Percentiles rank a stretch among this genome's conserved stretches.
phyloP scores from a whole-genome alignment of 2,888 invertebrate species.

The Heteropelma amictum region DNA sequence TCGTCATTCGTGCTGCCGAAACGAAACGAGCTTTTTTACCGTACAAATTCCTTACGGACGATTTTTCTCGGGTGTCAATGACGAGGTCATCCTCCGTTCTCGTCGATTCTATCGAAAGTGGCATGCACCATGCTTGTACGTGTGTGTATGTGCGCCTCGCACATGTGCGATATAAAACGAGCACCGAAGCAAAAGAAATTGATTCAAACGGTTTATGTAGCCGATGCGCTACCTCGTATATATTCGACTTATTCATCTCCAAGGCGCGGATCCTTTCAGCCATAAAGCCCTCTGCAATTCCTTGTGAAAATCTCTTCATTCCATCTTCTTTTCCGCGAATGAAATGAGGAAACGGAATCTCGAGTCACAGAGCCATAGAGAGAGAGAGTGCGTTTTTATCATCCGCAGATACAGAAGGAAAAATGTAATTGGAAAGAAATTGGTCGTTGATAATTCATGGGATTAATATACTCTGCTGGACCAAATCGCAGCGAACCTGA shows the following conservation, averaged over 20 bases:
- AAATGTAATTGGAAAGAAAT: slow-evolving; percentile 33
- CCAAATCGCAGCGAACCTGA: not conserved
- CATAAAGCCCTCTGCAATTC: slow-evolving; percentile 12
- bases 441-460: slow-evolving; percentile 36
- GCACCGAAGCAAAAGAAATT: slow-evolving; percentile 3
- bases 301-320: not conserved
- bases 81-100: too few relatives aligned
- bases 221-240: slow-evolving; percentile 10
- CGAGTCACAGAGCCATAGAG: too few relatives aligned
- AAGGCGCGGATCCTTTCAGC: slow-evolving; percentile 34
- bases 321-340: slow-evolving; percentile 7
- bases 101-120: too few relatives aligned
- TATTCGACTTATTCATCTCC: slow-evolving; percentile 32
- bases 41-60: too few relatives aligned
- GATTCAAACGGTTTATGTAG: not conserved
- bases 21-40: too few relatives aligned
- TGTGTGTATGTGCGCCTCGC: too few relatives aligned
- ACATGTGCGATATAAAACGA: not conserved
- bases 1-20: too few relatives aligned
- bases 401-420: not conserved
- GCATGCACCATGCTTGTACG: too few relatives aligned
- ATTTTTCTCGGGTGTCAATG: too few relatives aligned
- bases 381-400: too few relatives aligned
- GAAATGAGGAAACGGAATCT: not conserved
- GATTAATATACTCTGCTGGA: slow-evolving; percentile 16